Conservation (phyloP, 37 sponge, comb jelly and placozoan species). For the Mnemiopsis leidyi region DNA sequence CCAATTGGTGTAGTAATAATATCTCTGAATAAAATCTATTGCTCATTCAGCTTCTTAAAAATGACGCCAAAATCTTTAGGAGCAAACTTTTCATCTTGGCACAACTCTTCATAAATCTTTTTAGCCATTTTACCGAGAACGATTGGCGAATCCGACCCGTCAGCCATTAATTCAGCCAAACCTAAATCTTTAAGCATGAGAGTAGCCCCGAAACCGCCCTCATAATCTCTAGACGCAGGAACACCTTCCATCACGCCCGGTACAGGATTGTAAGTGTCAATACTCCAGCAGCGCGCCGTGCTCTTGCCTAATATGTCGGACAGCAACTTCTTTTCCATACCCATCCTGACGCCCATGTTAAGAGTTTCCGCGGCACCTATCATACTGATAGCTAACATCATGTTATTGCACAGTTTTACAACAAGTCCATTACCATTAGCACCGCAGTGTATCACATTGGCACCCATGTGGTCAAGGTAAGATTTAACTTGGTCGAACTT, state of each 20-base stretch:
- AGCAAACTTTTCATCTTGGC: slow-evolving; percentile 71
- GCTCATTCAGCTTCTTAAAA: slow-evolving; percentile 20
- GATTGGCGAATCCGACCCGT: slow-evolving; percentile 60
- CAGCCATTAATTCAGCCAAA: slow-evolving; percentile 79
- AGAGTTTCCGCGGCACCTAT: slow-evolving; percentile 91
- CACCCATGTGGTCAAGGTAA: slow-evolving; percentile 88
- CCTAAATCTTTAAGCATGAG: slow-evolving; percentile 94
- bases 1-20: not conserved
- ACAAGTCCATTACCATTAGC: slow-evolving; percentile 75
- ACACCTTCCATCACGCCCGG: slow-evolving; percentile 94
- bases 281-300: slow-evolving; percentile 86
- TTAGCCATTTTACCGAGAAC: slow-evolving; percentile 79
- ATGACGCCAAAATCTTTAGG: slow-evolving; percentile 79
- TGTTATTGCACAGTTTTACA: slow-evolving; percentile 96
- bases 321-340: slow-evolving; percentile 84
- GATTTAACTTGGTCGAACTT: slow-evolving; percentile 75
- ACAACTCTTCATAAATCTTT: slow-evolving; percentile 83
- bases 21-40: not conserved
- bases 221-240: slow-evolving; percentile 85
- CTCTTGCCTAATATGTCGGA: slow-evolving; percentile 83
- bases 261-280: slow-evolving; percentile 90
- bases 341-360: slow-evolving; percentile 88
- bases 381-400: slow-evolving; percentile 92
- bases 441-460: slow-evolving; percentile 93
- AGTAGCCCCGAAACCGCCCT: slow-evolving; percentile 92